A percentile compares a stretch with the other conserved stretches of the same genome.
phyloP scores from a whole-genome alignment of 1,140 invertebrate species.

The Globodera rostochiensis region DNA sequence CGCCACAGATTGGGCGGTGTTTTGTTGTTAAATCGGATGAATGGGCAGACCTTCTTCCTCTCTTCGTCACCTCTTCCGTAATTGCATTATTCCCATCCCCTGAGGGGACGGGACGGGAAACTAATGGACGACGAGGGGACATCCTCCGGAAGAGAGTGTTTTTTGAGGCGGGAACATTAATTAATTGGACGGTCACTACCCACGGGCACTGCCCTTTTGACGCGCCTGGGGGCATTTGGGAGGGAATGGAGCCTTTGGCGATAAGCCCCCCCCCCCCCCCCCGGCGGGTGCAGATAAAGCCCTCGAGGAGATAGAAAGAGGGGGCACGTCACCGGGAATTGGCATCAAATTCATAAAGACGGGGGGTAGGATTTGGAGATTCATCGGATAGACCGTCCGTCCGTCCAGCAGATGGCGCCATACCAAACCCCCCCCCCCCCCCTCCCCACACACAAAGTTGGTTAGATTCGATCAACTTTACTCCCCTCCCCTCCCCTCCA shows the following conservation, averaged over 20 bases:
- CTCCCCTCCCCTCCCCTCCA: not conserved
- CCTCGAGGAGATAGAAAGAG: too few relatives aligned
- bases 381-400: too few relatives aligned
- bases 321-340: too few relatives aligned
- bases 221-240: too few relatives aligned
- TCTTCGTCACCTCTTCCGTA: not conserved
- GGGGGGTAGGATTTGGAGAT: too few relatives aligned
- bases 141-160: not conserved
- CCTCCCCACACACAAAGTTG: not conserved
- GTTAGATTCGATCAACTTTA: conserved; percentile 1
- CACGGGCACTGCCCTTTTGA: not conserved
- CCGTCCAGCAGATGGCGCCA: too few relatives aligned
- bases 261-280: too few relatives aligned
- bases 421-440: too few relatives aligned
- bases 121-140: not conserved
- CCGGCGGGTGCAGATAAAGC: too few relatives aligned
- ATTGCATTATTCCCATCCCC: not conserved
- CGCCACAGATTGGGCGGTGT: too few relatives aligned
- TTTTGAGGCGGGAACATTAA: not conserved
- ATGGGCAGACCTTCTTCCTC: not conserved
- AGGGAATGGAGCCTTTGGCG: too few relatives aligned
- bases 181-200: not conserved
- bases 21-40: not conserved
- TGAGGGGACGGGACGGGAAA: not conserved
- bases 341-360: too few relatives aligned